Conservation (phyloP, 2,113 vertebrate genomes). For the Ovis canadensis region DNA sequence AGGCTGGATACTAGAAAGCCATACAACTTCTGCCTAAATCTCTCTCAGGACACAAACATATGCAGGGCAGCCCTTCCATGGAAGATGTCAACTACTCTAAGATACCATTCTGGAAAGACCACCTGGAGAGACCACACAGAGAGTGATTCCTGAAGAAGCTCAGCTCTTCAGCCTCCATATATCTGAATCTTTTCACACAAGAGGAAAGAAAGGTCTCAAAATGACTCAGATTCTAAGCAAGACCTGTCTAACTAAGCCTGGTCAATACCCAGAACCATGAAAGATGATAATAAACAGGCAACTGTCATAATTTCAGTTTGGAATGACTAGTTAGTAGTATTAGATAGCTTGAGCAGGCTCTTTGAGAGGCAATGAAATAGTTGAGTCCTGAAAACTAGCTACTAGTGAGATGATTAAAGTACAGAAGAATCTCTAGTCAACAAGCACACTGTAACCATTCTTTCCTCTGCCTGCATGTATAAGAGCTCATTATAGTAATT, state of each 20-base stretch:
- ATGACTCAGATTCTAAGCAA: neutral
- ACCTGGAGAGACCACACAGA: neutral
- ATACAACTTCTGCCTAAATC: neutral
- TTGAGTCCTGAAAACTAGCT: neutral
- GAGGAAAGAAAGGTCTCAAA: neutral
- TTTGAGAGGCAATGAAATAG: neutral
- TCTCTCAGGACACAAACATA: neutral
- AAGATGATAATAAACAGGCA: neutral
- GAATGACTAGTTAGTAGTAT: neutral
- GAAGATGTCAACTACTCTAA: neutral
- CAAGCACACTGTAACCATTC: neutral
- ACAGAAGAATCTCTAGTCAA: neutral
- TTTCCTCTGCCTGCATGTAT: neutral
- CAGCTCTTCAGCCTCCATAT: neutral
- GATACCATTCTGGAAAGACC: neutral
- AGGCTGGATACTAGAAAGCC: neutral
- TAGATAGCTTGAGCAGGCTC: neutral
- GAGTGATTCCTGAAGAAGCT: neutral
- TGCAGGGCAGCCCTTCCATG: neutral
- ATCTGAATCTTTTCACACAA: neutral
- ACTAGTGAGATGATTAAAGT: neutral
- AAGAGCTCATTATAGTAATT: neutral
- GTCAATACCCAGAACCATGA: neutral
- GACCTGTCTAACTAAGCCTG: neutral
- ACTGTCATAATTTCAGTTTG: neutral